Base-by-base conservation (phyloP, 2,888 invertebrate species). In the Pegoplata infirma region DNA sequence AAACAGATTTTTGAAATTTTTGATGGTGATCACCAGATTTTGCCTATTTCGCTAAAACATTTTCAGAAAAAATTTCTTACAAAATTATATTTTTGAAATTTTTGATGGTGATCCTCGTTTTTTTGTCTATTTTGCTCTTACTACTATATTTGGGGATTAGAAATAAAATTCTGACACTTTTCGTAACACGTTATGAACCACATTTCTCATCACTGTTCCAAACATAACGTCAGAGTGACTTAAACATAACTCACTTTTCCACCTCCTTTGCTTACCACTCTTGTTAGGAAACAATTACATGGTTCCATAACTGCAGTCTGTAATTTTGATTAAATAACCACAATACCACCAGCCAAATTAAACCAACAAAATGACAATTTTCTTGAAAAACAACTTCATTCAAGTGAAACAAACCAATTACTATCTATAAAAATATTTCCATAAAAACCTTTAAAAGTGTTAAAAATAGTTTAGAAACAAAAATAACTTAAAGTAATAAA, bases 371-470 rank as follows among this genome's bases (percentile, higher is more conserved):
- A 49, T 61, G 19, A 47, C 32, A 67, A 66, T 55, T 55, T 32
- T 59, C 10, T 23, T 10, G 55, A 74, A 59, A 69, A 44, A 49
- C 36, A 14, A 61, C 49, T 17, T 21, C 75, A 75, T 16, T 63
- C 16, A 58, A 74, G 10, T 66, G 68, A 25, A 69, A 63, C 75
- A 12, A 12, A 14, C 6, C 56, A 75, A 53, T 14, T 8, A 12
- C 4, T 46, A 5, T 23, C 4, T 46, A 5, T 23, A 25, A 7
- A 40, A 75, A 76, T 28, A 17, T 56, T 67, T 46, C 61, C 44
- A 79, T 79, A 79, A 79, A 79, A 75, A 75, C 36, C 67, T 56
- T 49, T n/a, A 36, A 7, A 44, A 55, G 36, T 53, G 46, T 36
- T 5, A n/a, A 46, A 75, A 28, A 21, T 53, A n/a, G 51, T 28